These are phyloP conservation scores for Norana najaformis DNA, from an alignment of 2,888 invertebrate genomes.

Conservation along the genomic window DNA sequence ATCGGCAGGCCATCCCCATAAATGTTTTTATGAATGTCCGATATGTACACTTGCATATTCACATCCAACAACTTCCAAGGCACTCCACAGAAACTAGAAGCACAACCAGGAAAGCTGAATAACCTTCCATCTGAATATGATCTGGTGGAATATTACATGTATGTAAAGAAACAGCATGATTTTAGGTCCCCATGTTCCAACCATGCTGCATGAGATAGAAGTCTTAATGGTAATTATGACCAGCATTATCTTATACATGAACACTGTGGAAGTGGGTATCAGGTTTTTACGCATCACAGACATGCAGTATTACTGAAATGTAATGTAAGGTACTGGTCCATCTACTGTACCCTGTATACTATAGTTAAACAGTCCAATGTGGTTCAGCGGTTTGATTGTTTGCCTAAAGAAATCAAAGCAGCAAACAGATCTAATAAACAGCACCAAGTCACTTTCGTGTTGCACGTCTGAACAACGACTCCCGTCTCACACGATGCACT, in stretches of 20 bases:
- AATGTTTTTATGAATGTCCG: too few relatives aligned
- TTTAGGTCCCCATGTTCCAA: not conserved
- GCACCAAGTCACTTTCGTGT: not conserved
- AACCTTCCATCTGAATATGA: too few relatives aligned
- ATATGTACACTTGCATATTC: too few relatives aligned
- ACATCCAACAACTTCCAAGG: too few relatives aligned
- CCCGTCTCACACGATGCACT: too few relatives aligned
- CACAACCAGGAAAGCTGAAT: not conserved
- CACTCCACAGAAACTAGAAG: not conserved
- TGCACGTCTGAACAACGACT: too few relatives aligned
- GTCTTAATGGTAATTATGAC: not conserved
- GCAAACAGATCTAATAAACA: not conserved
- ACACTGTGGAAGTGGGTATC: not conserved
- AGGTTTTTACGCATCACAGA: not conserved
- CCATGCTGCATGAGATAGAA: not conserved
- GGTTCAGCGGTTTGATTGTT: not conserved
- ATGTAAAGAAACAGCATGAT: not conserved
- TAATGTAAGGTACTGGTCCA: not conserved
- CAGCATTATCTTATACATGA: not conserved
- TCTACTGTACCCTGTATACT: not conserved
- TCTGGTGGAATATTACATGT: not conserved
- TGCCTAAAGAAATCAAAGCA: not conserved
- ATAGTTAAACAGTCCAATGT: not conserved
- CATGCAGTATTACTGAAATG: not conserved
- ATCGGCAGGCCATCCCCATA: too few relatives aligned